These are phyloP conservation scores for Physeter macrocephalus DNA, from an alignment of 2,113 vertebrate genomes.

Conservation along the genomic window DNA sequence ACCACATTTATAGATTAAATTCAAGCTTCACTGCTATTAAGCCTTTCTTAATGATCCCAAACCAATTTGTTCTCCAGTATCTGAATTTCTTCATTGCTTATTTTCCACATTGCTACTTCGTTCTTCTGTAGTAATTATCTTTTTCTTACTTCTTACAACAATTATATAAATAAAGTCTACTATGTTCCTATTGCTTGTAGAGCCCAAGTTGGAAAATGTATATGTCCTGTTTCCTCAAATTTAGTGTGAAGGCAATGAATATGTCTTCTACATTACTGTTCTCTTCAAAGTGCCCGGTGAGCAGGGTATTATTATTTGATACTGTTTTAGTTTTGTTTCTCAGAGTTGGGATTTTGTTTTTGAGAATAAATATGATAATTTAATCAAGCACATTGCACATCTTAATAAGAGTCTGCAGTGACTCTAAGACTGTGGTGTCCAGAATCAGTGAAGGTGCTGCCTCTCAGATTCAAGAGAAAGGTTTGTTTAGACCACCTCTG, in stretches of 20 bases:
- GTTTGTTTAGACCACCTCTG: neutral
- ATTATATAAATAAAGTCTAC: slow-evolving; percentile 16
- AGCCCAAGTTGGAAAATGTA: neutral
- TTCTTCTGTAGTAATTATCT: slow-evolving; percentile 27
- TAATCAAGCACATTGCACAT: neutral
- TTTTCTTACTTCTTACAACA: slow-evolving; percentile 38
- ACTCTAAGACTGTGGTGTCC: neutral
- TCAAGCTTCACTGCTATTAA: slow-evolving; percentile 41
- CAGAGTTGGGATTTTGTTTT: neutral
- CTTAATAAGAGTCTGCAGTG: neutral
- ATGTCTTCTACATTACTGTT: neutral
- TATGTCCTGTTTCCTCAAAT: neutral
- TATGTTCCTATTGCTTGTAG: neutral
- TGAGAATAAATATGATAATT: neutral
- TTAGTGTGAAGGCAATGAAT: neutral
- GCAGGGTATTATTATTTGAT: neutral
- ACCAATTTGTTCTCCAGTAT: slow-evolving; percentile 32
- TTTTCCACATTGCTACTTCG: neutral
- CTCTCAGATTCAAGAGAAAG: neutral
- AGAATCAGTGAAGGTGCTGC: neutral
- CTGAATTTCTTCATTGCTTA: slow-evolving; percentile 34
- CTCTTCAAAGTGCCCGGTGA: neutral
- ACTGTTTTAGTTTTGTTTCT: slow-evolving; percentile 25
- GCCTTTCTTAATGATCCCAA: slow-evolving; percentile 41
- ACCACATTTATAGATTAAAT: slow-evolving; percentile 28